Base-by-base conservation (phyloP, 2,797 vertebrate species). In the Pyrocephalus nanus region DNA sequence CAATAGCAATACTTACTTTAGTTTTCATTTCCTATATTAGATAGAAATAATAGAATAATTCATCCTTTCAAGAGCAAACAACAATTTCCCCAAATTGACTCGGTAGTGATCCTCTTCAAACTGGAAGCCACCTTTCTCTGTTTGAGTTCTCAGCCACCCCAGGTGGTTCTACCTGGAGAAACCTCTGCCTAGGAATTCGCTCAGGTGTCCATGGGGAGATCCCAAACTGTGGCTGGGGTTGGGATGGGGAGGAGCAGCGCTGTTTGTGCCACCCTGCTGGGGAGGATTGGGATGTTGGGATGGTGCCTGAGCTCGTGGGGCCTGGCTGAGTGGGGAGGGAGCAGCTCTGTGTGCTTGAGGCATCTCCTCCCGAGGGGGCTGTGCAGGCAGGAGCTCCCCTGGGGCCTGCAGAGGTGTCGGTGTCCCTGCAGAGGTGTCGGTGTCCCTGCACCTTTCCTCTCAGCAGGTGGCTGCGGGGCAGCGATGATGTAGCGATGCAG, bases 211-310 rank as follows among this genome's bases (percentile, higher is more conserved):
- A 5, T 0, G 3, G 42, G 69, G 30, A 50, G 22, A 9, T 69
- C 20, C 62, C 3, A 0, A 30, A 20, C 1, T 1, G 45, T 1
- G 2, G 65, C 3, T 0, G 9, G 62, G 53, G 3, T 14, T n/a
- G 69, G 86, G 73, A 2, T 14, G 27, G 25, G 0, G n/a, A 45
- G 43, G 60, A 64, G 58, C 40, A 8, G 61, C 0, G 20, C 60
- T 30, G 53, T 53, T 15, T 0, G 18, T 17, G 58, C 6, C 51
- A 3, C n/a, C 4, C 17, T 9, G 34, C 7, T 27, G 20, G 57
- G 15, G 32, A 54, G 30, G 38, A 8, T 8, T 20, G 21, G 3
- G 54, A 3, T 23, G 11, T 50, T 20, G 21, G 3, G 54, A 3
- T 23, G 11, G 2, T 1, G 0, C 10, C 54, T 30, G 43, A 26